Base-by-base conservation (phyloP, 2,113 vertebrate genomes). In the Cephalopholis sonnerati region DNA sequence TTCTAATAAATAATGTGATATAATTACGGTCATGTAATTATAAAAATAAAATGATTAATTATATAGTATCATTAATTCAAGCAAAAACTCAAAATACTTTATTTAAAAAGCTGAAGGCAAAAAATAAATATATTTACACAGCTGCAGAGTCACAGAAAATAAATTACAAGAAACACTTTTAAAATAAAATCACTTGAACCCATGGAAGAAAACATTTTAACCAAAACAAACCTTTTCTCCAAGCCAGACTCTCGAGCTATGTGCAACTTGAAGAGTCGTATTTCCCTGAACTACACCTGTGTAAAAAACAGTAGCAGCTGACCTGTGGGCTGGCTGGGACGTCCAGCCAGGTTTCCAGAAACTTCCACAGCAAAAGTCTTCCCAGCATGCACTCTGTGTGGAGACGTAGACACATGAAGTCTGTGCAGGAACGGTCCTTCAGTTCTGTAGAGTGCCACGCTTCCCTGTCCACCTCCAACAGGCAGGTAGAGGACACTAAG, bases 271-370 rank as follows among this genome's bases (percentile, higher is more conserved):
- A 44, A 32, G 71, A 25, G 39, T 25, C 32, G 0, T 46, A 50
- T 58, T 82, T 70, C 44, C 6, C 36, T n/a, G 41, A 80, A 70
- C 25, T 22, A 17, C 57, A 79, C 18, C 10, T 50, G 11, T 79
- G 25, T 55, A 8, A 63, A 78, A 44, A 27, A 32, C 24, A 75
- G 68, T 4, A 70, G 54, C 44, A 67, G 39, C 90, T 91, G 79
- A 95, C 95, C 93, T 89, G 84, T 75, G 25, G 81, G 61, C 71
- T 91, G 89, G 32, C 15, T 18, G 8, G 66, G 77, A 46, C 51
- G n/a, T 72, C 77, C 83, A 61, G 88, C 86, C 68, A 92, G 74
- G 64, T 87, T 93, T 67, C 91, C 90, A 82, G 85, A 90, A 13
- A 93, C 81, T 25, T 91, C 72, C 39, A 84, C 46, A 10, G 79